A percentile compares a stretch with the other conserved stretches of the same genome.
phyloP scores from a whole-genome alignment of 2,888 invertebrate species.

The Dolichopus griseipennis region DNA sequence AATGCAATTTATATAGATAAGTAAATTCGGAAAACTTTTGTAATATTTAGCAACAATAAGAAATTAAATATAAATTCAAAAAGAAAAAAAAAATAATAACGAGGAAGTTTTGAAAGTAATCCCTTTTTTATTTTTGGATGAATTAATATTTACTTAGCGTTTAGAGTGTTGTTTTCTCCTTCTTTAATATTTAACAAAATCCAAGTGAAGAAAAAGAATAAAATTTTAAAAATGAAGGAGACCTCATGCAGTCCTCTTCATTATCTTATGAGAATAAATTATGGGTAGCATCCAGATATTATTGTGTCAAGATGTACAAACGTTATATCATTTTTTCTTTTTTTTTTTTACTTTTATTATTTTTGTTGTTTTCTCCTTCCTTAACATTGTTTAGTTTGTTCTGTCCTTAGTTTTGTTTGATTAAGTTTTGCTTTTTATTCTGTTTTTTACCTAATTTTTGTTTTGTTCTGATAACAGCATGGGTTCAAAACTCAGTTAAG shows the following conservation, averaged over 20 bases:
- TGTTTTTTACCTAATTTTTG: background rate
- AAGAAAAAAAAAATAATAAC: no score
- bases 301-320: background rate
- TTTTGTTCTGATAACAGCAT: background rate
- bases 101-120: background rate
- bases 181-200: background rate
- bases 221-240: background rate
- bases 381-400: no score
- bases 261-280: background rate
- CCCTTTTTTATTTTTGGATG: background rate
- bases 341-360: no score
- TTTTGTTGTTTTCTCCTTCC: no score
- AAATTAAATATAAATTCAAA: no score
- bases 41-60: no score
- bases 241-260: background rate
- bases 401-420: no score
- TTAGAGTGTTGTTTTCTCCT: background rate
- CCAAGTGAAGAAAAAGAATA: background rate
- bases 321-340: no score
- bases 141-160: background rate
- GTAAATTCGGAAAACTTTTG: no score
- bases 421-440: no score
- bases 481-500: background rate
- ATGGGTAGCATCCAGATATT: constrained; percentile 1
- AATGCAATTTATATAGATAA: no score